Evolutionary conservation across 2,797 vertebrate genomes (phyloP).

Genomic region (Paedocypris micromegethes): DNA sequence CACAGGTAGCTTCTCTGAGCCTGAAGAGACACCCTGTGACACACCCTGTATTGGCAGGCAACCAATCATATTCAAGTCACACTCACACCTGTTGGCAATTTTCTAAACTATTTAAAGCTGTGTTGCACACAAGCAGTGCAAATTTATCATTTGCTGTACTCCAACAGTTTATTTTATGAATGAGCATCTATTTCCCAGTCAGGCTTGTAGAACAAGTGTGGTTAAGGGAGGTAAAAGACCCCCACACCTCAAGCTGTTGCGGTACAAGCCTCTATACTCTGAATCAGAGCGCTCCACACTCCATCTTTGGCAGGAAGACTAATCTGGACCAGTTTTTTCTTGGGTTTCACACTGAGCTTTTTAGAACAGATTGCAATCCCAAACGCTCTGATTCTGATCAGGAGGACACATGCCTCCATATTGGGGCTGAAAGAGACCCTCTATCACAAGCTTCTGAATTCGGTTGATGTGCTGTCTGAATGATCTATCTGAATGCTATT

Average conservation of each 20-base stretch:
- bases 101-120: neutral
- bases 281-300: slow-evolving; percentile 26
- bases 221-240: slow-evolving; percentile 21
- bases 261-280: slow-evolving; percentile 22
- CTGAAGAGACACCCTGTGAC: no score
- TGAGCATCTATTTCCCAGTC: slow-evolving; percentile 12
- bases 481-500: no score
- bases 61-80: no score
- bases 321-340: slow-evolving; percentile 31
- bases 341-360: slow-evolving; percentile 35
- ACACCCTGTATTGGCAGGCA: no score
- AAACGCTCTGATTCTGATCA: slow-evolving; percentile 28
- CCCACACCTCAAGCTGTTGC: slow-evolving; percentile 35
- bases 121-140: slow-evolving; percentile 2
- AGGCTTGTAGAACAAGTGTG: slow-evolving; percentile 22
- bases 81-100: neutral
- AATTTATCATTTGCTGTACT: neutral
- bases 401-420: slow-evolving; percentile 11
- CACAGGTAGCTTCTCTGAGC: no score
- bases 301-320: slow-evolving; percentile 32
- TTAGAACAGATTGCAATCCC: slow-evolving; percentile 26
- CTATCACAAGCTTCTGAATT: neutral
- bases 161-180: slow-evolving; percentile 22
- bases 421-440: neutral
- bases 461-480: no score